phyloP scores from a whole-genome alignment of 2,113 vertebrate species.

The Pterophyllum scalare region DNA sequence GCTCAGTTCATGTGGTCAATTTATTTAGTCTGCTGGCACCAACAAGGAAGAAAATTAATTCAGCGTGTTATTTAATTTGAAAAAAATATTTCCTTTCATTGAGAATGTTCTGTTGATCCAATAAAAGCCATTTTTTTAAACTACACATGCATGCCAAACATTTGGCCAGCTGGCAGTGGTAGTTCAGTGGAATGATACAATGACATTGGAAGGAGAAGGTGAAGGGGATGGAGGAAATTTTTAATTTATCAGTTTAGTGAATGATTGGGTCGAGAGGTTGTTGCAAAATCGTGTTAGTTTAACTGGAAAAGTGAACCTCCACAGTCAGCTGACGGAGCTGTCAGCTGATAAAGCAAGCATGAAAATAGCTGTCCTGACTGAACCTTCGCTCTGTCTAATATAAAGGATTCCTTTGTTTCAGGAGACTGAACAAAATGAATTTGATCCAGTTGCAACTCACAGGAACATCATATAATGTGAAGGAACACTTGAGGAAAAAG shows the following conservation, averaged over 20 bases:
- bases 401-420: constrained; percentile 8
- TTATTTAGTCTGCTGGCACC: neutral
- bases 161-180: neutral
- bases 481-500: neutral
- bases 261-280: neutral
- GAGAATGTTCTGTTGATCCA: neutral
- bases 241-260: constrained; percentile 2
- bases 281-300: neutral
- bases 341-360: constrained; percentile 8
- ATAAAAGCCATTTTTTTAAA: neutral
- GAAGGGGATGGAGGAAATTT: neutral
- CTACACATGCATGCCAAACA: neutral
- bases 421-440: neutral
- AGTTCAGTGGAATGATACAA: neutral
- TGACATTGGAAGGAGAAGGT: neutral
- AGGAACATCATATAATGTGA: neutral
- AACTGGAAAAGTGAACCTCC: neutral
- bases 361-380: neutral
- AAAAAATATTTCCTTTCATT: neutral
- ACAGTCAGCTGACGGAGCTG: neutral
- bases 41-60: constrained; percentile 14
- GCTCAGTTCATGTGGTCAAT: neutral
- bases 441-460: neutral
- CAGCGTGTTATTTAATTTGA: neutral
- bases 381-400: neutral